Evolutionary conservation across 2,113 vertebrate genomes (phyloP), one percentile per base, ranked within the genome.

Genomic region (Raja brachyura): DNA sequence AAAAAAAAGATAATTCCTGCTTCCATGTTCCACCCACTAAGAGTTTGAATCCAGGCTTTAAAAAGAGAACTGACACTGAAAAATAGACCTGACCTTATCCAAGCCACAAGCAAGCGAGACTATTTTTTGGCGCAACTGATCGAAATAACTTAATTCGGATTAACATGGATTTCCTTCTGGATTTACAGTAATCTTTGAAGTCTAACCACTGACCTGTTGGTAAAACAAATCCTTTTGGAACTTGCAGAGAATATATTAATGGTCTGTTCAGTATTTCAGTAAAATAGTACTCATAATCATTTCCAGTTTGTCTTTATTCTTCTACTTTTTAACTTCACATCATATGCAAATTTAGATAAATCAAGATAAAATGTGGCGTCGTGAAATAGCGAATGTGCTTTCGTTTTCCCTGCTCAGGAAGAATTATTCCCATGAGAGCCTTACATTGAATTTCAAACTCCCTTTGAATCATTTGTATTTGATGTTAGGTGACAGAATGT

Each of bases 141-240:
- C 22, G 20, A 28, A 92, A 68, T 54, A 92, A 92, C 16, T 54
- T 92, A 74, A 92, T 92, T 92, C 20, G 22, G 90, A 73, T 92
- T 92, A 28, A 39, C 90, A 92, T 73, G 66, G 90, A 92, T 92
- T 92, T 73, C 33, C 73, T 39, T 54, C 63, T 28, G 68, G 39
- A 73, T 92, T 73, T 92, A 33, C 20, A 54, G 9, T 92, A 74
- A 74, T 92, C 68, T 73, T 33, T 92, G 39, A 92, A 92, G 70
- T 92, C 90, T 92, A 48, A 54, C 66, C 66, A 92, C 90, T 74
- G 90, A 74, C 66, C 90, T 73, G 90, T 73, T 3, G 8, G 77
- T 79, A 39, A 79, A 79, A 79, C 39, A 48, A 59, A 85, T 59
- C 22, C 33, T 74, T 92, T 92, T 31, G 54, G 66, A 39, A 74